phyloP scores from a whole-genome alignment of 2,888 invertebrate genomes.

The Amblyteles armatorius region DNA sequence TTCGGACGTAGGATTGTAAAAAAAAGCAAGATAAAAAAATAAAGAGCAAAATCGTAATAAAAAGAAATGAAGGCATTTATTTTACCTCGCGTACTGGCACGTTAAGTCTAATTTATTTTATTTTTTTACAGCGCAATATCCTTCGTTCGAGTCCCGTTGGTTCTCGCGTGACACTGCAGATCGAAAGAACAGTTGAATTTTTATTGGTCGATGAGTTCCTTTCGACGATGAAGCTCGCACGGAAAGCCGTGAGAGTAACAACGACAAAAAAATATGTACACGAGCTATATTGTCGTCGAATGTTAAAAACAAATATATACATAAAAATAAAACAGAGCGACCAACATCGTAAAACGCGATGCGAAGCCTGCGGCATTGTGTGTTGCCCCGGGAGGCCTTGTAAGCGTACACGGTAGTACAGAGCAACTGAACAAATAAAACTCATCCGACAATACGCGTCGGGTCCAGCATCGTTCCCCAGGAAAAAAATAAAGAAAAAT shows the following conservation, averaged over 20 bases:
- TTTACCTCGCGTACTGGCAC: no score
- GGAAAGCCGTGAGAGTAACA: background rate
- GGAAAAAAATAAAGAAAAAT: slow-evolving; percentile 19
- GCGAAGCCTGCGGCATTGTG: background rate
- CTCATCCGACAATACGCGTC: slow-evolving; percentile 40
- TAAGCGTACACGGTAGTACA: slow-evolving; percentile 7
- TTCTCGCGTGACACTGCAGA: slow-evolving; percentile 71
- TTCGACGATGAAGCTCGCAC: slow-evolving; percentile 7
- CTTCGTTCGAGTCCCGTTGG: slow-evolving; percentile 49
- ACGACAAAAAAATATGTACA: background rate
- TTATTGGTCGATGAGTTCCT: slow-evolving; percentile 28
- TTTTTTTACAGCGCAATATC: background rate
- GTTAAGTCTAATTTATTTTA: no score
- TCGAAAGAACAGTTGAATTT: slow-evolving; percentile 62
- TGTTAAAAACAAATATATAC: slow-evolving; percentile 17
- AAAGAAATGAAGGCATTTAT: no score
- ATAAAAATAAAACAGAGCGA: background rate
- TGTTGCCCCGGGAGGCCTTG: background rate
- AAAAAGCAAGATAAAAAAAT: no score
- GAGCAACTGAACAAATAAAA: slow-evolving; percentile 23
- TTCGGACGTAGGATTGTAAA: no score
- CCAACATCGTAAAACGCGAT: slow-evolving; percentile 9
- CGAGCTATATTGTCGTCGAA: slow-evolving; percentile 29
- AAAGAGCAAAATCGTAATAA: no score
- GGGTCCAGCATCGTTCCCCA: slow-evolving; percentile 23